These are phyloP conservation scores for Cheilosia impressa DNA, from an alignment of 2,888 invertebrate species.

Conservation along the genomic window DNA sequence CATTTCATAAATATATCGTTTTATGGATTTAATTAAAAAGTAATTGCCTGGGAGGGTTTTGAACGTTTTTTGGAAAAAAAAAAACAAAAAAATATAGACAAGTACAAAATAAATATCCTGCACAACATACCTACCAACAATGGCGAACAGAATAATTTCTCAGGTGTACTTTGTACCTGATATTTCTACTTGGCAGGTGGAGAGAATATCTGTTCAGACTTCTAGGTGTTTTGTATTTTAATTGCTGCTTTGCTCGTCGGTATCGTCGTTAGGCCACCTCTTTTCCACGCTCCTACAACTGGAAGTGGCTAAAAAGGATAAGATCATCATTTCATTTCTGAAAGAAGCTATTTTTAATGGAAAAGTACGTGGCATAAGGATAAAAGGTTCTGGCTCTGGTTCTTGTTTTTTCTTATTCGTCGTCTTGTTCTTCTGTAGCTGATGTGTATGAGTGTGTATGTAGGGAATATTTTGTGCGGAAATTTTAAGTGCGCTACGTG, in stretches of 20 bases:
- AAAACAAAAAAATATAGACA: background rate
- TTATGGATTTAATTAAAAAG: slow-evolving; percentile 75
- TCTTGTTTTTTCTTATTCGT: background rate
- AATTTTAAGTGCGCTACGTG: slow-evolving; percentile 67
- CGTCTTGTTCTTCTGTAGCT: background rate
- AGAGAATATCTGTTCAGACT: slow-evolving; percentile 14
- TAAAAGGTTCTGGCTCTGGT: slow-evolving; percentile 30
- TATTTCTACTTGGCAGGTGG: slow-evolving; percentile 41
- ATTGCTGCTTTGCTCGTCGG: slow-evolving; percentile 50
- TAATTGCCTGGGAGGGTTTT: slow-evolving; percentile 56
- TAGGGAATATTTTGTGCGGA: slow-evolving; percentile 27
- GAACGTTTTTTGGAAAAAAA: slow-evolving; percentile 4
- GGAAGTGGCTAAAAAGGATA: slow-evolving; percentile 54
- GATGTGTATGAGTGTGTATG: background rate
- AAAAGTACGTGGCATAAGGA: slow-evolving; percentile 52
- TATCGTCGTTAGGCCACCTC: background rate
- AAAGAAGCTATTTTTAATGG: slow-evolving; percentile 63
- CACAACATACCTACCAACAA: slow-evolving; percentile 36
- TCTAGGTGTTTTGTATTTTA: slow-evolving; percentile 53
- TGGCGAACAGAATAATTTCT: background rate
- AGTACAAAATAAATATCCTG: slow-evolving; percentile 12
- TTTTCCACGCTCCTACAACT: background rate
- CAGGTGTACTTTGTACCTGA: slow-evolving; percentile 16
- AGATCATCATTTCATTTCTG: slow-evolving; percentile 66
- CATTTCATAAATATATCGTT: slow-evolving; percentile 72